These are phyloP conservation scores for Metridium senile DNA, from an alignment of 92 coral and sea anemone species.

Conservation along the genomic window DNA sequence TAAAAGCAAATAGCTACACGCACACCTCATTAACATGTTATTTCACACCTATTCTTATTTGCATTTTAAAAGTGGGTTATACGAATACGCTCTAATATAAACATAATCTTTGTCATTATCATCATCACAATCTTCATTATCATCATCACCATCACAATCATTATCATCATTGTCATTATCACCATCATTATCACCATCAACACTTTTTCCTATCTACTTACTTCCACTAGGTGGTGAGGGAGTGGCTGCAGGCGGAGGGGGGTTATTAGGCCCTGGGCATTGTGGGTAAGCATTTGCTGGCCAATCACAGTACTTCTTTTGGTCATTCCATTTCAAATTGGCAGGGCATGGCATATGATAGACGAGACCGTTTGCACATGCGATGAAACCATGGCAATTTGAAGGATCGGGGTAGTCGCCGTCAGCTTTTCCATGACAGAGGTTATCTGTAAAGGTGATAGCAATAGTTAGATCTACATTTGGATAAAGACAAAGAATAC, in stretches of 20 bases:
- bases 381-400: constrained; percentile 42
- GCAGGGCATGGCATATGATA: constrained; percentile 39
- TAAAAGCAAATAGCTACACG: too few species aligned
- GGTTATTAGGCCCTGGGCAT: not conserved
- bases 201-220: not conserved
- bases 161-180: not conserved
- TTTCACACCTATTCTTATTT: too few species aligned
- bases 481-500: too few species aligned
- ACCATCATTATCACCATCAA: not conserved
- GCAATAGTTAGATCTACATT: too few species aligned
- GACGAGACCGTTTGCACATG: constrained; percentile 31
- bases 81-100: too few species aligned
- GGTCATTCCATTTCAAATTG: constrained; percentile 20
- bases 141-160: not conserved
- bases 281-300: constrained; percentile 29
- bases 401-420: constrained; percentile 46
- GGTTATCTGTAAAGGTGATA: not conserved
- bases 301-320: constrained; percentile 39
- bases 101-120: not conserved
- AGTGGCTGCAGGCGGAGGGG: not conserved
- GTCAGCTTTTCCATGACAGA: not conserved
- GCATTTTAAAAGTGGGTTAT: too few species aligned
- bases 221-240: not conserved
- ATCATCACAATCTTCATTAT: not conserved
- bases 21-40: too few species aligned